phyloP scores from a whole-genome alignment of 2,113 vertebrate species.

The Mellivora capensis region DNA sequence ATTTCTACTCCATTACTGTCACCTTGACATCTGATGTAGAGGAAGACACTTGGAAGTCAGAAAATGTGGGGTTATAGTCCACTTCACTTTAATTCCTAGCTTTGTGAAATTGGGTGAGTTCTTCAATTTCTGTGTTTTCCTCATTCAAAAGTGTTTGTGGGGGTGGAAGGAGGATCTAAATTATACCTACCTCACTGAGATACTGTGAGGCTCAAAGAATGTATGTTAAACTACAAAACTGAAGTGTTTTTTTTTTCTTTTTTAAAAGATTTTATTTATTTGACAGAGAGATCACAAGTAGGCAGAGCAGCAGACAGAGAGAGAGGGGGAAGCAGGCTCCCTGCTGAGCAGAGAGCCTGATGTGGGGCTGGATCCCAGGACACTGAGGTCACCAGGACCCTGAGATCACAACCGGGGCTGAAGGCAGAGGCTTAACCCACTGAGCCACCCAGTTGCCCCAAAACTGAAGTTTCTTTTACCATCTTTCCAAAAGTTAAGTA shows the following conservation, averaged over 20 bases:
- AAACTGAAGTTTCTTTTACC: constrained; percentile 15
- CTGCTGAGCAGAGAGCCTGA: too few species aligned
- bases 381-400: too few species aligned
- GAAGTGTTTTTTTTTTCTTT: not conserved
- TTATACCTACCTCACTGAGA: not conserved
- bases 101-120: not conserved
- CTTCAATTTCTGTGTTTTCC: not conserved
- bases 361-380: too few species aligned
- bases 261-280: too few species aligned
- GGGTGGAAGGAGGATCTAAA: not conserved
- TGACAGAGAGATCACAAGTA: too few species aligned
- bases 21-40: not conserved
- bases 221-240: not conserved
- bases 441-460: not conserved
- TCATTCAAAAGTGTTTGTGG: not conserved
- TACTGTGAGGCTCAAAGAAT: not conserved
- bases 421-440: too few species aligned
- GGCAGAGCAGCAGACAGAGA: too few species aligned
- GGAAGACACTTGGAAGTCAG: not conserved
- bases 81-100: not conserved
- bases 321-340: too few species aligned
- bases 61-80: not conserved
- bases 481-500: not conserved
- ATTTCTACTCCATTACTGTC: not conserved
- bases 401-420: too few species aligned